Base-by-base conservation (phyloP, 2,113 vertebrate genomes). In the Zingel zingel region DNA sequence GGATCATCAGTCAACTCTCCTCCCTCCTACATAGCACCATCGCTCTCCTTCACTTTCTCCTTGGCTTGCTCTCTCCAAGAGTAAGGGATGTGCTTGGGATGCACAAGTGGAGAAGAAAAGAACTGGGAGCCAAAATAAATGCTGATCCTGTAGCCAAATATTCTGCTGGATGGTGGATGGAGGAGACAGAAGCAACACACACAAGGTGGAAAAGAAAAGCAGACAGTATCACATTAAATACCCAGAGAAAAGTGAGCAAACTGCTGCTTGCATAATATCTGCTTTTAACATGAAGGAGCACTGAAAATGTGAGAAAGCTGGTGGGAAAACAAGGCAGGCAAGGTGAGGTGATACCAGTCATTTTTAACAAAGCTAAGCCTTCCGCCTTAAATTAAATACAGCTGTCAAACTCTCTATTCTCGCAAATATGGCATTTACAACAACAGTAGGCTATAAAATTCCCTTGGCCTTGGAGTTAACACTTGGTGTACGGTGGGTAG, bases 1-100 rank as follows among this genome's bases (percentile, higher is more conserved):
- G 86, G 82, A 69, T 91, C 86, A 92, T 93, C 85, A 86, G 88
- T 93, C 93, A 91, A 79, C 43, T 79, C 75, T 56, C 74, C 77
- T 81, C 74, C 84, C 77, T 85, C 89, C 90, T 89, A 83, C 82
- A 77, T 87, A 83, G 88, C 84, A 23, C 71, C 85, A 86, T 83
- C 7, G 36, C 85, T 89, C 71, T 76, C 72, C 66, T 83, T 90
- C 85, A 88, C 79, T 79, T 77, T 75, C 74, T 77, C 70, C 80
- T 82, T 68, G 58, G 81, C 68, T 61, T 51, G 73, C 74, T 81
- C 71, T 59, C 78, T 83, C 71, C 68, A 54, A 43, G 75, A 78
- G 54, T 16, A 74, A 61, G 67, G 62, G 72, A 82, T 87, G 84
- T 92, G 91, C 74, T 68, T 2, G 1, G 82, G 72, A 87, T 86